A percentile compares a stretch with the other conserved stretches of the same genome.
Evolutionary conservation across 2,797 vertebrate genomes (phyloP).

Genomic region (Phalanger gymnotis): DNA sequence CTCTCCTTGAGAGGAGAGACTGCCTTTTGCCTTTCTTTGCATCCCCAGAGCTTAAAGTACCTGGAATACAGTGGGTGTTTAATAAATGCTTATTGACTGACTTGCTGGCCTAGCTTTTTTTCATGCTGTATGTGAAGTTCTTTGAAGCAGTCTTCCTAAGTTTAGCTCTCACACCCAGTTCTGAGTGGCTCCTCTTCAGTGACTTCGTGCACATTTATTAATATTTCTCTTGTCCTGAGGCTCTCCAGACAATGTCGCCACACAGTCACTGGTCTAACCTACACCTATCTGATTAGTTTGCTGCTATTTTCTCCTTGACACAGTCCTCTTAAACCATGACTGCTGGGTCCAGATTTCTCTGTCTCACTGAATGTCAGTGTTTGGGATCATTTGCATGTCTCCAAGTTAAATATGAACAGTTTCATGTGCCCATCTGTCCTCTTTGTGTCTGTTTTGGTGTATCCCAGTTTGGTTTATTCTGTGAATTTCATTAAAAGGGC

Average conservation of each 20-base stretch:
- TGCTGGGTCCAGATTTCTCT: constrained; percentile 35
- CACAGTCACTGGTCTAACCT: not conserved
- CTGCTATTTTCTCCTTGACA: not conserved
- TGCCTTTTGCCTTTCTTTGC: not conserved
- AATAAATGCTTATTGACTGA: not conserved
- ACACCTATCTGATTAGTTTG: not conserved
- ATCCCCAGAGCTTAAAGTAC: not conserved
- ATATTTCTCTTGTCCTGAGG: not conserved
- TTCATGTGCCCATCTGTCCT: constrained; percentile 58
- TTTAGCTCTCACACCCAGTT: not conserved
- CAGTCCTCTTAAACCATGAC: constrained; percentile 15
- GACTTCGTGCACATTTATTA: not conserved
- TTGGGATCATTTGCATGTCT: constrained; percentile 37
- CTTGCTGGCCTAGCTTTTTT: not conserved
- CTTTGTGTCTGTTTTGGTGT: constrained; percentile 43
- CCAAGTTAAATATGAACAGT: constrained; percentile 43
- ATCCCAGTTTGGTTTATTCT: not conserved
- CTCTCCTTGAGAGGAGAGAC: not conserved
- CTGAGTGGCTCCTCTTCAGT: not conserved
- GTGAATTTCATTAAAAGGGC: constrained; percentile 37
- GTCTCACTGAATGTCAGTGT: constrained; percentile 44
- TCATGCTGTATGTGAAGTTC: not conserved
- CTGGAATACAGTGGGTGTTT: not conserved
- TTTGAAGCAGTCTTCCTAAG: not conserved
- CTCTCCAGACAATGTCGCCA: not conserved